These are phyloP conservation scores for Dryoscopus gambensis DNA, from an alignment of 2,113 vertebrate species.

Conservation along the genomic window DNA sequence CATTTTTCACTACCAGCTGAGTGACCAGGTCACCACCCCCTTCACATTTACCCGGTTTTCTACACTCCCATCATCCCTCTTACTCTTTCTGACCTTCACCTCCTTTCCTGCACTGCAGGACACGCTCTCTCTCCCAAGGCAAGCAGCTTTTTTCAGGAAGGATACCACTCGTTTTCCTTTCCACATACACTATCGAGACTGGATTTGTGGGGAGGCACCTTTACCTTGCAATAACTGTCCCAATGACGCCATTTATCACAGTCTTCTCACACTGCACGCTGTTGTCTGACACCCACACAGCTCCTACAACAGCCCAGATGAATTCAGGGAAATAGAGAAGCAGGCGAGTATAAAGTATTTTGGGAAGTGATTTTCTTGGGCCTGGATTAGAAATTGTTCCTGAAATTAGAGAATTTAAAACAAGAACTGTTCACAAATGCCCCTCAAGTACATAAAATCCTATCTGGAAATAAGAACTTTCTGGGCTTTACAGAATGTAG, in stretches of 20 bases:
- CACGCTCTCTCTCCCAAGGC: not conserved
- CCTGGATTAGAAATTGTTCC: slow-evolving; percentile 93
- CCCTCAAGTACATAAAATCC: not conserved
- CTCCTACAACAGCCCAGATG: slow-evolving; percentile 87
- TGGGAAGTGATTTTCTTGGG: slow-evolving; percentile 86
- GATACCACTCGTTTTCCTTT: not conserved
- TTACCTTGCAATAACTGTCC: slow-evolving; percentile 88
- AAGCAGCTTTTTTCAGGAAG: not conserved
- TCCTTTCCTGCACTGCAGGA: not conserved
- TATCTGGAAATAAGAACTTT: not conserved
- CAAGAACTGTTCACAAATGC: not conserved
- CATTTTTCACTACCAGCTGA: not conserved
- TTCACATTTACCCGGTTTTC: not conserved
- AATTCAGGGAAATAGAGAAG: slow-evolving; percentile 88
- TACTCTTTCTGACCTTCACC: not conserved
- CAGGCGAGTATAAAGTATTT: slow-evolving; percentile 86
- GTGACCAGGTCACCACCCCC: not conserved
- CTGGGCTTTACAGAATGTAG: not conserved
- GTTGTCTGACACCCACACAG: slow-evolving; percentile 82
- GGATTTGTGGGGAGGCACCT: not conserved
- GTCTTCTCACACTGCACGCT: slow-evolving; percentile 79
- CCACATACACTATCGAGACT: accelerated
- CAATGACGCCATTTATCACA: slow-evolving; percentile 77
- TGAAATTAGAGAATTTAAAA: slow-evolving; percentile 56
- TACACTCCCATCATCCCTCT: not conserved